Evolutionary conservation across 2,797 vertebrate genomes (phyloP).

Genomic region (Glossophaga mutica): DNA sequence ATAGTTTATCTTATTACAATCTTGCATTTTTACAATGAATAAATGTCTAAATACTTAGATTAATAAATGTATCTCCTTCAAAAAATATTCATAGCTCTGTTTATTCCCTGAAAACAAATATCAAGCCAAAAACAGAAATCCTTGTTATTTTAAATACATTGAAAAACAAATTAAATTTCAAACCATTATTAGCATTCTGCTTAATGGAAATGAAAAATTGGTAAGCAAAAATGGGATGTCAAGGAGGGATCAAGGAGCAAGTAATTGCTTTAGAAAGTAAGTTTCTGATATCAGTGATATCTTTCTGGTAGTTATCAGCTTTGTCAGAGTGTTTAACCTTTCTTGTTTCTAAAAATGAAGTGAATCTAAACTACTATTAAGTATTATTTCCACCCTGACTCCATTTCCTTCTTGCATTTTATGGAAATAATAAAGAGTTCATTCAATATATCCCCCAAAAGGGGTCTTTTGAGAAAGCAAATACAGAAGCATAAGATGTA

Average conservation of each 20-base stretch:
- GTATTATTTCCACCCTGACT: background rate
- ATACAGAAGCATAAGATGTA: background rate
- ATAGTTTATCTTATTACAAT: background rate
- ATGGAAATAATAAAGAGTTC: background rate
- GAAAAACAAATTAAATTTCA: constrained; percentile 22
- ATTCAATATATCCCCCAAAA: background rate
- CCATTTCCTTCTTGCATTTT: background rate
- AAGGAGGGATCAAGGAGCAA: background rate
- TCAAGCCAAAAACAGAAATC: background rate
- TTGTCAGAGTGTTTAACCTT: background rate
- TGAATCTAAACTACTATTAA: background rate
- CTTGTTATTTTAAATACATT: background rate
- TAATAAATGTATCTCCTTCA: constrained; percentile 11
- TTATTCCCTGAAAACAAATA: constrained; percentile 24
- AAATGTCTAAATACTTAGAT: background rate
- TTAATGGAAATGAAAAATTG: background rate
- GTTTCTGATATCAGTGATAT: background rate
- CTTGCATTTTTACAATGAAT: background rate
- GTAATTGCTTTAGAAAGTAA: background rate
- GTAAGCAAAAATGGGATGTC: background rate
- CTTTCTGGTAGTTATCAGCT: background rate
- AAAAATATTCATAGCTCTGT: background rate
- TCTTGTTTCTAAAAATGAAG: background rate
- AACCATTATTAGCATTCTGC: background rate
- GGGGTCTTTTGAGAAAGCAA: background rate